Evolutionary conservation across 1,140 invertebrate species (phyloP).

Genomic region (Achroia grisella): DNA sequence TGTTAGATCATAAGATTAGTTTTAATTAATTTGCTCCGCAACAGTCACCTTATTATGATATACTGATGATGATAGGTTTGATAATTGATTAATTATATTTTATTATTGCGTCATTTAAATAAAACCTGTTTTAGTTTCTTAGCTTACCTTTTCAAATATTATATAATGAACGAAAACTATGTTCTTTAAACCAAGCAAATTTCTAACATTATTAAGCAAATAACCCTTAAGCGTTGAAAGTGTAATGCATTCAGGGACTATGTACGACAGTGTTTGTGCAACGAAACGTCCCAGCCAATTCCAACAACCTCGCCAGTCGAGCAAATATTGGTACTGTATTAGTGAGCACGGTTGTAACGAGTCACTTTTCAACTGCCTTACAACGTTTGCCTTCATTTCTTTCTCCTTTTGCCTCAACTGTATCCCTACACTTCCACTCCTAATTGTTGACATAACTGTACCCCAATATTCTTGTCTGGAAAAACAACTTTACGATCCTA

Average conservation of each 20-base stretch:
- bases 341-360: conserved; percentile 36
- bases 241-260: conserved; percentile 26
- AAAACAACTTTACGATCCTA: conserved; percentile 25
- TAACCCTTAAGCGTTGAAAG: conserved; percentile 9
- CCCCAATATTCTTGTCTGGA: conserved; percentile 1
- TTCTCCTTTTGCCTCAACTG: conserved; percentile 7
- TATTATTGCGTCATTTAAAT: too few species aligned
- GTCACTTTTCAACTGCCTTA: conserved; percentile 41
- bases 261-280: conserved; percentile 42
- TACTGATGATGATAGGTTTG: too few species aligned
- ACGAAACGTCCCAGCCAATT: conserved; percentile 31
- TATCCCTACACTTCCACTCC: conserved; percentile 7
- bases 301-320: conserved; percentile 23
- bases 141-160: too few species aligned
- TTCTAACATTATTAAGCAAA: conserved; percentile 15
- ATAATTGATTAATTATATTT: too few species aligned
- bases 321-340: conserved; percentile 63
- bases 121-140: too few species aligned
- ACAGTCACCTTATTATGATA: too few species aligned
- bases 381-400: conserved; percentile 15
- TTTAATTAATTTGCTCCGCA: too few species aligned
- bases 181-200: too few species aligned
- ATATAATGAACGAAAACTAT: too few species aligned
- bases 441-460: conserved; percentile 8
- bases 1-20: too few species aligned